A percentile compares a stretch with the other conserved stretches of the same genome.
phyloP scores from a whole-genome alignment of 1,140 invertebrate genomes.

The Triops cancriformis region DNA sequence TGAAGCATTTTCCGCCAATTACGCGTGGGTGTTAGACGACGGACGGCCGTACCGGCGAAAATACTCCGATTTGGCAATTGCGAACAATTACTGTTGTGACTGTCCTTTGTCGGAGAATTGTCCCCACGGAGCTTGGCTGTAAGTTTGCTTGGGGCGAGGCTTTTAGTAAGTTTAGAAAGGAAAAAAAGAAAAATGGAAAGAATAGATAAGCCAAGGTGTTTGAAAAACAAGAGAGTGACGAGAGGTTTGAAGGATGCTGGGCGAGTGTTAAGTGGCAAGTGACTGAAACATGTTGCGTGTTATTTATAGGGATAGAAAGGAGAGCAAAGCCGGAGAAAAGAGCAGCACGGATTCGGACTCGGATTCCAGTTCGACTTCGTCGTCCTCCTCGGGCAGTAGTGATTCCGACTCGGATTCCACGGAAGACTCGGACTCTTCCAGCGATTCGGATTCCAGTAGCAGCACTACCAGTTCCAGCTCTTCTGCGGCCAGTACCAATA shows the following conservation, averaged over 20 bases:
- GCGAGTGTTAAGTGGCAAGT: background rate
- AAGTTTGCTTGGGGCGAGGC: background rate
- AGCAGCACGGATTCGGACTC: conserved; percentile 9
- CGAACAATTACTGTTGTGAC: background rate
- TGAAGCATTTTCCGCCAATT: background rate
- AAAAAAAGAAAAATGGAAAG: too few species aligned
- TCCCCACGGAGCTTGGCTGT: background rate
- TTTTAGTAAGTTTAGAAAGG: too few species aligned
- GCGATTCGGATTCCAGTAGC: conserved; percentile 3
- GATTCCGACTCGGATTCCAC: conserved; percentile 15
- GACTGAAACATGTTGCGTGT: background rate
- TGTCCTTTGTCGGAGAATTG: background rate
- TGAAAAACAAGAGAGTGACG: background rate
- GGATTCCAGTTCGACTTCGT: background rate
- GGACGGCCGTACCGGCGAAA: background rate
- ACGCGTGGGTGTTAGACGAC: background rate
- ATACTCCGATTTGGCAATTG: background rate
- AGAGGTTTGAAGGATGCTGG: background rate
- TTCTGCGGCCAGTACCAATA: background rate
- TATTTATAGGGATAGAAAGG: background rate
- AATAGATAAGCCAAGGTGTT: too few species aligned
- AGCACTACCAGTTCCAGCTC: conserved; percentile 16
- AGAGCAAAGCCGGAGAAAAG: background rate
- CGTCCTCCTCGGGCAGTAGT: background rate
- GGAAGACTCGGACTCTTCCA: conserved; percentile 14